Base-by-base conservation (phyloP, 2,113 vertebrate genomes). In the Choloepus hoffmanni region DNA sequence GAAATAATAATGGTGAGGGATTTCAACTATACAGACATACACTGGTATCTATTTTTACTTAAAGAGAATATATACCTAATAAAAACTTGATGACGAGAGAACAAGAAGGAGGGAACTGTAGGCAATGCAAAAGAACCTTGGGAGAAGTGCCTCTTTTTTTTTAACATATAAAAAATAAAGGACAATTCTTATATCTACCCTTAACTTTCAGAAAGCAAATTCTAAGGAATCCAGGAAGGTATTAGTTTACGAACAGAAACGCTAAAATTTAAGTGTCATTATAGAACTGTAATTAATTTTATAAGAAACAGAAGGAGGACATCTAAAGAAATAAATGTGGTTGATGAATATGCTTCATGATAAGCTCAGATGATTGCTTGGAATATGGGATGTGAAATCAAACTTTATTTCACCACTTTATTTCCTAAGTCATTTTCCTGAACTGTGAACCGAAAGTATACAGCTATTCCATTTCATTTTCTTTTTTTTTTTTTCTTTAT, bases 341-440 rank as follows among this genome's bases (percentile, higher is more conserved):
- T 3, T 9, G 13, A 9, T 24, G 5, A 5, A 12, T 10, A 53
- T 60, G 45, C 36, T 15, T 9, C 58, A 78, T 28, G 58, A 7
- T 50, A 7, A 28, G 36, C 40, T 45, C 63, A 21, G 30, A 13
- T 13, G 50, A 23, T 3, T 4, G 6, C 40, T 5, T 3, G 8
- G 36, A 30, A 10, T 43, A 0, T 0, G 1, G 11, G 26, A 1
- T 12, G 4, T 30, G 33, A 43, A 28, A 48, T 15, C 58, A 43
- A 18, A 40, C 11, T 5, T 8, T 7, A 10, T 4, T 0, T 14
- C 43, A 0, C n/a, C 55, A 3, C 19, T 7, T 0, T 23, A 9
- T 26, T 10, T 43, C 33, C 60, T 12, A 24, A 58, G 48, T 58
- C 3, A 0, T 30, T 67, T n/a, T 58, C 68, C 63, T 45, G 63